Evolutionary conservation across 1,140 invertebrate species (phyloP), one percentile per base, ranked within the genome.

Genomic region (Drosophila ogumai): DNA sequence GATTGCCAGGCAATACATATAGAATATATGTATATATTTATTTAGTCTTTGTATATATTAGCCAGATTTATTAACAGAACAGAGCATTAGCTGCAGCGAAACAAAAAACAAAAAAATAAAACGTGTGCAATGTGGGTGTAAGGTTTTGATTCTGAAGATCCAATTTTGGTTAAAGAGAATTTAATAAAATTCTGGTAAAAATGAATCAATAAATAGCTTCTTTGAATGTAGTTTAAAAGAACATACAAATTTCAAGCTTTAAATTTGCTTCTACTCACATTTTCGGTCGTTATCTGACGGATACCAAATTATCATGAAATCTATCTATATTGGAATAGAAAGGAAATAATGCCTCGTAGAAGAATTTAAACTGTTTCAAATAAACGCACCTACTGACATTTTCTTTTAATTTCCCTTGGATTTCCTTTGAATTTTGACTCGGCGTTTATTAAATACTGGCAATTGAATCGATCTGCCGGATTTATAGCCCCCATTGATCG

Each of bases 401-500:
- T 36, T 36, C 28, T 32, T 17, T 12, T 6, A 6, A 19, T 34
- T 52, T 19, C 8, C 12, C 17, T 4, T 34, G 3, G 19, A 52
- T 15, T 52, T 34, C 19, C 13, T n/a, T 38, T 38, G 17, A 36
- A 32, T 54, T 54, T 22, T 0, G 7, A 22, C 32, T 34, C 17
- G 1, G 12, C 13, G 28, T 32, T 28, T 13, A 19, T 19, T 52
- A 17, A 65, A 60, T 19, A 49, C 8, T 25, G 46, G 66, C 66
- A 44, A 46, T 55, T 46, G 36, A 36, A 67, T 67, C 47, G 63
- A 67, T 67, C 63, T 54, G 25, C 12, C 40, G 32, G 64, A 69
- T 69, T 69, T 69, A 69, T 69, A 38, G 66, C 40, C 63, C 13
- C 34, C 61, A 66, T 25, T 54, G 63, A 66, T 69, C 44, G 66